Base-by-base conservation (phyloP, 2,888 invertebrate genomes). In the Lydus trimaculatus region DNA sequence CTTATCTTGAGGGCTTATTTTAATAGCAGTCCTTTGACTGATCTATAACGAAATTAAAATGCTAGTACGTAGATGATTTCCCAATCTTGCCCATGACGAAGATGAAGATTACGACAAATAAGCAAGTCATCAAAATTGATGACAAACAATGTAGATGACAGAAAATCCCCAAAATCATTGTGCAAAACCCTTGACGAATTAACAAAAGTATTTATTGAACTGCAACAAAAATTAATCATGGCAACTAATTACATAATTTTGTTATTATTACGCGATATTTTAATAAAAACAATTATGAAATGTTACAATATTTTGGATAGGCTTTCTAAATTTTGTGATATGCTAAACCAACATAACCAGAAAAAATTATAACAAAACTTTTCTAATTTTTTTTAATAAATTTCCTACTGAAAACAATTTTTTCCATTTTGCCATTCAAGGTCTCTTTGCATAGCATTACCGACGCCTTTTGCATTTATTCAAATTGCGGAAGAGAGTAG, bases 391-490 rank as follows among this genome's bases (percentile, higher is more conserved):
- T 33, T 60, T 36, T 13, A 17, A n/a, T 17, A n/a, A 59, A 59
- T 15, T 59, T 31, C 25, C 62, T 36, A 6, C 4, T 23, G 43
- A 66, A 72, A 70, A 66, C 39, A 64, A 58, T 70, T 70, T 63
- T 65, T 62, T 62, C 64, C 62, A 66, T 71, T 66, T 7, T 2
- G n/a, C 1, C 11, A 15, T 9, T 56, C 56, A 56, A 56, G 56
- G 15, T 15, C 25, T 28, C 11, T 28, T 20, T n/a, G n/a, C n/a
- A n/a, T n/a, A n/a, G 9, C 36, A 15, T 3, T 11, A 4, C n/a
- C 48, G 8, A 39, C 7, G 9, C 48, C 2, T 48, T 15, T 28
- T 56, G 28, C 56, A 56, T 56, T 56, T 56, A 28, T 56, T 56
- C 56, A 56, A 28, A 25, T 56, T 0, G 56, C 28, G 56, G 56